phyloP scores from a whole-genome alignment of 1,140 invertebrate genomes.

The Scaptomyza pallida region DNA sequence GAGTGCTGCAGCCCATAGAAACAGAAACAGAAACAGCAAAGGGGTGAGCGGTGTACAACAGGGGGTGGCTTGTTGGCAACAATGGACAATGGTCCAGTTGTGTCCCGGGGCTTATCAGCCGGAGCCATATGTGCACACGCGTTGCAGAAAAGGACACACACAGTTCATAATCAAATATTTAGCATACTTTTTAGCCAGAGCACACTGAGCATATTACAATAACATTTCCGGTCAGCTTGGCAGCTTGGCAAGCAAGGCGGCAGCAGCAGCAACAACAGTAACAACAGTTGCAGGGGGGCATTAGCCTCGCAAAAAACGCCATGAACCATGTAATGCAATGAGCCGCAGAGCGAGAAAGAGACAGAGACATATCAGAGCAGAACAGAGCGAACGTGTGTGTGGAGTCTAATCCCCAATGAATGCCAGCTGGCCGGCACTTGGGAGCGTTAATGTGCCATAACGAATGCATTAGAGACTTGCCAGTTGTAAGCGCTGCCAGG shows the following conservation, averaged over 20 bases:
- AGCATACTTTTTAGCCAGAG: constrained; percentile 76
- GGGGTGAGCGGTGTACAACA: background rate
- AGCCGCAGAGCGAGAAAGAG: constrained; percentile 24
- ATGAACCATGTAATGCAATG: constrained; percentile 70
- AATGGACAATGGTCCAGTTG: constrained; percentile 74
- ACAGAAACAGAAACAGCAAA: too few relatives aligned
- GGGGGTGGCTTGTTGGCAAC: constrained; percentile 41
- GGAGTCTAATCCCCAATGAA: constrained; percentile 58
- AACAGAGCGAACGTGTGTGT: constrained; percentile 4
- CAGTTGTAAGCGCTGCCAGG: constrained; percentile 44
- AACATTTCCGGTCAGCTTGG: constrained; percentile 80
- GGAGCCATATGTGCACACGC: constrained; percentile 65
- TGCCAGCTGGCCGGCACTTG: constrained; percentile 65
- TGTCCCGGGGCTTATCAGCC: constrained; percentile 61
- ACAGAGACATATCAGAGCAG: background rate
- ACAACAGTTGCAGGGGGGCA: constrained; percentile 38
- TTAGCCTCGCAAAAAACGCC: constrained; percentile 39
- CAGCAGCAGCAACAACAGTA: constrained; percentile 7
- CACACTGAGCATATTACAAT: constrained; percentile 69
- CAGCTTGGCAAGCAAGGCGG: too few relatives aligned
- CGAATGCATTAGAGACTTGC: constrained; percentile 76
- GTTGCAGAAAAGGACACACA: constrained; percentile 34
- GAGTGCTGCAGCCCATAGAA: constrained; percentile 2
- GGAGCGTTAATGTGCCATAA: constrained; percentile 80
- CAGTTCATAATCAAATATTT: constrained; percentile 78